Evolutionary conservation across 2,797 vertebrate genomes (phyloP), one percentile per base, ranked within the genome.

Genomic region (Sebastes itinus): DNA sequence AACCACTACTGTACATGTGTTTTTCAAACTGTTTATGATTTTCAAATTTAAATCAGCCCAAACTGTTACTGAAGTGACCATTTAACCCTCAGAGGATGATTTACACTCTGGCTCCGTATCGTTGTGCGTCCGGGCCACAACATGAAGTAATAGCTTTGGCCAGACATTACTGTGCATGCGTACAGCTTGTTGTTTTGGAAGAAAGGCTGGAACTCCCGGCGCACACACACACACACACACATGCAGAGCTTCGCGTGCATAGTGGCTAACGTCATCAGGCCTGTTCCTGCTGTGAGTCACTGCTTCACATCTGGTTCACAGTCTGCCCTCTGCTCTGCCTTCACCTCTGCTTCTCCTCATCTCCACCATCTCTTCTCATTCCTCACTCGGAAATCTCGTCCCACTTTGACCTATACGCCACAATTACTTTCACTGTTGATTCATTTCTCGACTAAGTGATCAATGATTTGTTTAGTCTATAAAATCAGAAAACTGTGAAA

Each of bases 111-210:
- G 63, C 66, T 60, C 54, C 7, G 75, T 58, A 54, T 82, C 54
- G 32, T 73, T 87, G 78, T 49, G 67, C 63, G 81, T 58, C 71
- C 54, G 4, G 73, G 84, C 75, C 82, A 86, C 81, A 83, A 89
- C 89, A 72, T 90, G 86, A 85, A 87, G 87, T 88, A 89, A 92
- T 84, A 82, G 80, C 66, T 82, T 80, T 81, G 88, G 81, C 78
- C 83, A 88, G 92, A 90, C 88, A 54, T 82, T 85, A 86, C 79
- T 64, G 88, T 85, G 89, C 83, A 84, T 85, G 86, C 54, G 78
- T 90, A 81, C 79, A 88, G 89, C 89, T 83, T 86, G 90, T 92
- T 94, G 91, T 94, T 94, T 93, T 93, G 92, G 87, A 93, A 90
- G 86, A 83, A 80, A 75, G 68, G 75, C 85, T 91, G 88, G 85